Base-by-base conservation (phyloP, 2,113 vertebrate species). In the Xyliphius kryptos region DNA sequence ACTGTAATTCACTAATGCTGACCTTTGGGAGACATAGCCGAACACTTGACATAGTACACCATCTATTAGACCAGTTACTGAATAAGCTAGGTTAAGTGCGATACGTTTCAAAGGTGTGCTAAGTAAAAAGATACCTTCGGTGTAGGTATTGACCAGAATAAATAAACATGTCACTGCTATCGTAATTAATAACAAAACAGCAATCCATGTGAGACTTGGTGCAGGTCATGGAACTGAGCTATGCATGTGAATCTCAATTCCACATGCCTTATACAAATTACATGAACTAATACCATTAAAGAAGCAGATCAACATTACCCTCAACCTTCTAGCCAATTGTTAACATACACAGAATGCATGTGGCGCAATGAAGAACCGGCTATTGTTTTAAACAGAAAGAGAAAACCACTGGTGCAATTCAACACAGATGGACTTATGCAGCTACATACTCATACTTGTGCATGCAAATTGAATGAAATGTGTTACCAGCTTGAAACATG, bases 121-220 rank as follows among this genome's bases (percentile, higher is more conserved):
- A 13, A 55, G 76, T 68, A 77, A 70, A 61, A 38, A 57, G 54
- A 76, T 54, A 22, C 52, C 56, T 37, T 61, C 69, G 75, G 62
- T 62, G 76, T 67, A 70, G 60, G 47, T 61, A 66, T 71, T 64
- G 71, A 44, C 40, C 69, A 69, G 78, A 78, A 81, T 80, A 72
- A 80, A 77, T 74, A 71, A 82, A 72, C 60, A 66, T 61, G 53
- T n/a, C 9, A 43, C 67, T 56, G 54, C 48, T 56, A 53, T 67
- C 40, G 58, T 67, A 75, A 71, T 62, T 66, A 74, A 74, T 56
- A 37, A 74, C 67, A 71, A 72, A 63, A 26, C 61, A 56, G 52
- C 62, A 59, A 20, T 68, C 20, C 58, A 43, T 17, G 67, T 55
- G 14, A 52, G 50, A 46, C 19, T 22, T 7, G 15, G 47, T 10